Evolutionary conservation across 1,140 invertebrate species (phyloP).

Genomic region (Drosophila watanabei): DNA sequence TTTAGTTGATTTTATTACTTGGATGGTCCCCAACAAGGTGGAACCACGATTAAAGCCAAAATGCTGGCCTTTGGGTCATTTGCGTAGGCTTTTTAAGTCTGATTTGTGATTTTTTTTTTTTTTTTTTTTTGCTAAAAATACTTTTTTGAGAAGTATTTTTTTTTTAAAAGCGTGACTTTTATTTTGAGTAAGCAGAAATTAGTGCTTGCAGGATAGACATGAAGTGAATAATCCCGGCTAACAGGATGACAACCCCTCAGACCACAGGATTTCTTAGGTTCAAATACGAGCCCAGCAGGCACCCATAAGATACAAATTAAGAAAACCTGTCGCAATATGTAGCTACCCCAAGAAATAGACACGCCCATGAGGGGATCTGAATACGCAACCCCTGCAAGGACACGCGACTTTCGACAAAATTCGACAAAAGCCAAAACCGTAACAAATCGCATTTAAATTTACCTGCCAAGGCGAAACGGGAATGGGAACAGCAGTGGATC

Average conservation of each 20-base stretch:
- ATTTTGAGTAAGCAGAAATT: neutral
- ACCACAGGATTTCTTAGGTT: constrained; percentile 2
- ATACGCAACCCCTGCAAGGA: constrained; percentile 34
- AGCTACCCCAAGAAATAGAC: constrained; percentile 24
- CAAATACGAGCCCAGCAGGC: constrained; percentile 24
- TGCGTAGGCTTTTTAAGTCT: neutral
- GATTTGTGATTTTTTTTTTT: too few relatives aligned
- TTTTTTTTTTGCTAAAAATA: neutral
- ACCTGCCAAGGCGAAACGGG: constrained; percentile 58
- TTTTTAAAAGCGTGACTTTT: neutral
- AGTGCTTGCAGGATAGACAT: neutral
- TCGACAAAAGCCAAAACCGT: constrained; percentile 79
- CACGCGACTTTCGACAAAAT: constrained; percentile 53
- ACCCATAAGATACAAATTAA: constrained; percentile 62
- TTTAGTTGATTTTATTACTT: neutral
- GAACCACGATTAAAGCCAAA: constrained; percentile 1
- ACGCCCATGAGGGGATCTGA: constrained; percentile 1
- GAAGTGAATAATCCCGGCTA: constrained; percentile 15
- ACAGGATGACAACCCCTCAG: constrained; percentile 1
- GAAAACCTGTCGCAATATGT: constrained; percentile 77
- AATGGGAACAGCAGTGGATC: constrained; percentile 22
- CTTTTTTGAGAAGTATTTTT: neutral
- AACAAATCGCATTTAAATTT: constrained; percentile 85
- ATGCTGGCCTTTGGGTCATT: neutral
- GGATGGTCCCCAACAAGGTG: neutral